Evolutionary conservation across 2,113 vertebrate species (phyloP).

Genomic region (Apeltes quadracus): DNA sequence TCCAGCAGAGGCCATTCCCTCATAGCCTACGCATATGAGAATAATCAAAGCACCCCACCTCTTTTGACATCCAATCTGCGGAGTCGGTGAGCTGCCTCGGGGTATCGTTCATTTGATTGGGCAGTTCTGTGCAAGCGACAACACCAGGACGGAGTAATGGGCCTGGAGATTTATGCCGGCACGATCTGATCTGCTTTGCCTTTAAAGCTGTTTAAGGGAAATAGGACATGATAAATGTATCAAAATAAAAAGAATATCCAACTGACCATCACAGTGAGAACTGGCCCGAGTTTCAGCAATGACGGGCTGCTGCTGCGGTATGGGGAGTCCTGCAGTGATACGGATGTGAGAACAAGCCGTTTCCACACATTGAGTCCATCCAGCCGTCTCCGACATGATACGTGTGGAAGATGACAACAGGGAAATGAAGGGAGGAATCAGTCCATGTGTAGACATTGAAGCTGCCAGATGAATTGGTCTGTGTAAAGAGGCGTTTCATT

Average conservation of each 20-base stretch:
- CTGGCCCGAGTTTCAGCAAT: constrained; percentile 56
- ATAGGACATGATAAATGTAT: constrained; percentile 80
- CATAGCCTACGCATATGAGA: constrained; percentile 55
- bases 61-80: constrained; percentile 71
- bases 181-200: constrained; percentile 84
- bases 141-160: constrained; percentile 82
- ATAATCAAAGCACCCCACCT: constrained; percentile 61
- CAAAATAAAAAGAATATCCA: constrained; percentile 81
- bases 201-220: constrained; percentile 84
- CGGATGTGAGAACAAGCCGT: constrained; percentile 52
- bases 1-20: constrained; percentile 52
- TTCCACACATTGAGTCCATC: constrained; percentile 69
- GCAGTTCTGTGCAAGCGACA: constrained; percentile 73
- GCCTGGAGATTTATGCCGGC: constrained; percentile 80
- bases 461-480: constrained; percentile 60
- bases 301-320: constrained; percentile 57
- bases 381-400: constrained; percentile 50
- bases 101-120: constrained; percentile 79
- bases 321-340: constrained; percentile 49
- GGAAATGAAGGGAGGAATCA: constrained; percentile 65
- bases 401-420: constrained; percentile 69
- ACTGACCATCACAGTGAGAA: constrained; percentile 81
- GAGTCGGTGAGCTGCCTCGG: constrained; percentile 50
- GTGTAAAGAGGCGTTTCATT: constrained; percentile 67
- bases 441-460: constrained; percentile 55